Evolutionary conservation across 2,888 invertebrate species (phyloP).

Genomic region (Resseliella maxima): DNA sequence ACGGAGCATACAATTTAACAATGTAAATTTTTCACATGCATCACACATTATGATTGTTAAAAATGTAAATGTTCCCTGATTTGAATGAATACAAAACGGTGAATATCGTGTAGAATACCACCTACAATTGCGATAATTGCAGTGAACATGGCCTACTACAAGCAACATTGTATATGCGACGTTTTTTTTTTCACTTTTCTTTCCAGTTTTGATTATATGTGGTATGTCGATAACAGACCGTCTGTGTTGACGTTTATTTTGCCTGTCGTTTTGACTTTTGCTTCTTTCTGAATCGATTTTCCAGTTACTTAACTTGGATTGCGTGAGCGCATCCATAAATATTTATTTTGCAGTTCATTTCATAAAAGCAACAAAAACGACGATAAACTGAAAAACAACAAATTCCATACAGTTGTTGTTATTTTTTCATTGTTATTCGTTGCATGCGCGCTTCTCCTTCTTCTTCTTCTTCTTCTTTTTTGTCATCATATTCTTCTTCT

Average conservation of each 20-base stretch:
- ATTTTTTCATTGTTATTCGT: not conserved
- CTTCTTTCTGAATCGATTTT: not conserved
- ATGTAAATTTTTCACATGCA: no score
- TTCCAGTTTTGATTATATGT: not conserved
- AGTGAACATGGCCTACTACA: not conserved
- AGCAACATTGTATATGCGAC: not conserved
- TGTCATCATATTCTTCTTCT: not conserved
- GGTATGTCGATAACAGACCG: no score
- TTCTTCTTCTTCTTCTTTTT: not conserved
- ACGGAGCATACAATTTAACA: not conserved
- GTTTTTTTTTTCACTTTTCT: no score
- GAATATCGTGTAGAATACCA: not conserved
- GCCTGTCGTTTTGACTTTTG: not conserved
- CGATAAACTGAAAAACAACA: not conserved
- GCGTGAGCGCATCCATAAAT: slow-evolving; percentile 26
- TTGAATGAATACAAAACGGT: not conserved
- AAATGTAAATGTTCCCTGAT: no score
- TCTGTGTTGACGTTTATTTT: not conserved
- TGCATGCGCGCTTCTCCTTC: not conserved
- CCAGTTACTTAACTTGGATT: not conserved
- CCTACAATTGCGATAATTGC: slow-evolving; percentile 10
- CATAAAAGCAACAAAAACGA: not conserved
- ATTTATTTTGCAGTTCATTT: slow-evolving; percentile 35
- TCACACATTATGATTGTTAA: no score
- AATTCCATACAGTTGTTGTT: not conserved